Evolutionary conservation across 1,140 invertebrate genomes (phyloP).

Genomic region (Orchestia grillus): DNA sequence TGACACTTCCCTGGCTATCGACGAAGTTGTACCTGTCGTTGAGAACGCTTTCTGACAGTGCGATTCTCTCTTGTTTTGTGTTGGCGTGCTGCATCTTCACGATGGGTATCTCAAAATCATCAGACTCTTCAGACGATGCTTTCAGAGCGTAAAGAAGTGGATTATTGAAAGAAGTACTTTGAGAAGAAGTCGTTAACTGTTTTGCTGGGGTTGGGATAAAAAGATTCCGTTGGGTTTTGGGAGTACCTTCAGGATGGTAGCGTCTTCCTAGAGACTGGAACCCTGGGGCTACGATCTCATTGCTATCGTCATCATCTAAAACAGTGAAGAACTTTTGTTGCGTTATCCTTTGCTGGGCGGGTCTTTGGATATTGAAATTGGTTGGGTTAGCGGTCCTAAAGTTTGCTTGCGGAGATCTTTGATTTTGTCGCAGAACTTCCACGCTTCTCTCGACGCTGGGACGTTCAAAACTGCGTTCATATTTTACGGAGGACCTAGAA

Average conservation of each 20-base stretch:
- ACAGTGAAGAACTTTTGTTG: slow-evolving; percentile 56
- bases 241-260: slow-evolving; percentile 61
- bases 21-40: slow-evolving; percentile 59
- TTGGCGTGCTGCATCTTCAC: slow-evolving; percentile 50
- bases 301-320: slow-evolving; percentile 27
- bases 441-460: not conserved
- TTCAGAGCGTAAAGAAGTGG: not conserved
- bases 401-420: not conserved
- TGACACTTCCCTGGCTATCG: slow-evolving; percentile 61
- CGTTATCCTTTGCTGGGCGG: not conserved
- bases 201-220: slow-evolving; percentile 10
- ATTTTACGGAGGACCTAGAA: not conserved
- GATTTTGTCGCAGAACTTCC: not conserved
- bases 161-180: slow-evolving; percentile 14
- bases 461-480: not conserved
- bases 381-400: not conserved
- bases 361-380: not conserved
- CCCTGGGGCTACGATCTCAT: slow-evolving; percentile 8
- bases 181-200: not conserved
- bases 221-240: slow-evolving; percentile 14
- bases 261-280: slow-evolving; percentile 60
- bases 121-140: not conserved
- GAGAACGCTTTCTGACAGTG: slow-evolving; percentile 57
- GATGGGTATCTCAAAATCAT: slow-evolving; percentile 31
- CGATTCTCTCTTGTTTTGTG: slow-evolving; percentile 60